Conservation (phyloP, 1,140 invertebrate species). For the Pygmarrhopalites habei region DNA sequence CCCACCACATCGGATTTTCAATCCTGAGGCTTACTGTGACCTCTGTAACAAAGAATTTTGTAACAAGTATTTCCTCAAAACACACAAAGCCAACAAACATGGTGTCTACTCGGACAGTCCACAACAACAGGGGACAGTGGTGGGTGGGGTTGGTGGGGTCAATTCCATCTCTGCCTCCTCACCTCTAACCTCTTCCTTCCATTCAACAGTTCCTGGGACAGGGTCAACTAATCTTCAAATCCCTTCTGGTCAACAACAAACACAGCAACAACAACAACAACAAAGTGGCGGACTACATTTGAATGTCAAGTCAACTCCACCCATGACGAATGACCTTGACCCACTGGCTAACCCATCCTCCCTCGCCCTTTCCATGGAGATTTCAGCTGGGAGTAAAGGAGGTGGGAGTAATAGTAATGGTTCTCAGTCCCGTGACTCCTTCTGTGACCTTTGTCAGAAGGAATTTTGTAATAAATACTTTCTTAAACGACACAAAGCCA, state of each 20-base stretch:
- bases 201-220: background rate
- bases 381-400: background rate
- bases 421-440: constrained; percentile 48
- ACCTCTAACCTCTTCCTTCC: constrained; percentile 2
- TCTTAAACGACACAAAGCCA: constrained; percentile 92
- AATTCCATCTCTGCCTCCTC: constrained; percentile 5
- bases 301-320: background rate
- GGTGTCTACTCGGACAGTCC: constrained; percentile 78
- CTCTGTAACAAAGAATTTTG: constrained; percentile 98
- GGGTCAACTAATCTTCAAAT: background rate
- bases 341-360: background rate
- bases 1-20: constrained; percentile 73
- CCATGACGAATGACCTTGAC: background rate
- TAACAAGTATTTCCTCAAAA: constrained; percentile 99
- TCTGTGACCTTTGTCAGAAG: constrained; percentile 85
- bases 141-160: too few species aligned
- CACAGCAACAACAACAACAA: background rate
- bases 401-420: background rate
- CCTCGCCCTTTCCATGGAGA: background rate
- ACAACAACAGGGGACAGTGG: constrained; percentile 39
- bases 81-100: constrained; percentile 91
- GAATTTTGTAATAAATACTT: constrained; percentile 99
- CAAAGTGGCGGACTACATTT: background rate
- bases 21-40: constrained; percentile 81
- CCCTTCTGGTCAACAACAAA: background rate